phyloP scores from a whole-genome alignment of 2,113 vertebrate species.

The Trichomycterus rosablanca region DNA sequence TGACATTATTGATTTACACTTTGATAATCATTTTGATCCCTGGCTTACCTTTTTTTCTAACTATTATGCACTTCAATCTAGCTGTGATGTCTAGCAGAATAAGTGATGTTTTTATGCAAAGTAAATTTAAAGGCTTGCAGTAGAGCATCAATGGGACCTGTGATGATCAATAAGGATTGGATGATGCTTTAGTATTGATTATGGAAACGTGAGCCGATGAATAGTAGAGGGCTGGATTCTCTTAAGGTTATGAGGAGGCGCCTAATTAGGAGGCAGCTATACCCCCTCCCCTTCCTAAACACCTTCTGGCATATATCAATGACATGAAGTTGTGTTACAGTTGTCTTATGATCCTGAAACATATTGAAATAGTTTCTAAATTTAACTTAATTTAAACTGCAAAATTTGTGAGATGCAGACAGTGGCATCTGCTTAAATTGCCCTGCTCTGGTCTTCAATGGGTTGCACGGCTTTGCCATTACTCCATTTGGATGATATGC shows the following conservation, averaged over 20 bases:
- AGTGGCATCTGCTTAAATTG: slow-evolving; percentile 35
- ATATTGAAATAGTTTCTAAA: neutral
- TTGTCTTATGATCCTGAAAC: neutral
- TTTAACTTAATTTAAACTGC: neutral
- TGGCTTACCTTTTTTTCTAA: slow-evolving; percentile 23
- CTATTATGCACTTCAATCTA: slow-evolving; percentile 11
- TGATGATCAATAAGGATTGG: slow-evolving; percentile 71
- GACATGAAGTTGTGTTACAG: neutral
- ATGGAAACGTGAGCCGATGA: slow-evolving; percentile 68
- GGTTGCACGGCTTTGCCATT: slow-evolving; percentile 35
- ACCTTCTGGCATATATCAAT: neutral
- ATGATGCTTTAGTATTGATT: slow-evolving; percentile 75
- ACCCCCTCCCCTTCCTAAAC: neutral
- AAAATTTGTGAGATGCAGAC: neutral
- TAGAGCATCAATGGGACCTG: slow-evolving; percentile 62
- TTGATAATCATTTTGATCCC: slow-evolving; percentile 25
- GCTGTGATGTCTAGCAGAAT: slow-evolving; percentile 20
- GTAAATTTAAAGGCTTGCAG: slow-evolving; percentile 54
- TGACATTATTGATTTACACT: slow-evolving; percentile 37
- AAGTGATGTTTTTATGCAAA: slow-evolving; percentile 38
- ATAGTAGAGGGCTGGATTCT: slow-evolving; percentile 61
- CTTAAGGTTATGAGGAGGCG: slow-evolving; percentile 44
- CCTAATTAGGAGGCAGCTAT: neutral
- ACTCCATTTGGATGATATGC: slow-evolving; percentile 58
- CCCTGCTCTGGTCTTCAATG: slow-evolving; percentile 47